These are phyloP conservation scores for Alentia gelatinosa DNA, from an alignment of 2,888 invertebrate genomes.

Conservation along the genomic window DNA sequence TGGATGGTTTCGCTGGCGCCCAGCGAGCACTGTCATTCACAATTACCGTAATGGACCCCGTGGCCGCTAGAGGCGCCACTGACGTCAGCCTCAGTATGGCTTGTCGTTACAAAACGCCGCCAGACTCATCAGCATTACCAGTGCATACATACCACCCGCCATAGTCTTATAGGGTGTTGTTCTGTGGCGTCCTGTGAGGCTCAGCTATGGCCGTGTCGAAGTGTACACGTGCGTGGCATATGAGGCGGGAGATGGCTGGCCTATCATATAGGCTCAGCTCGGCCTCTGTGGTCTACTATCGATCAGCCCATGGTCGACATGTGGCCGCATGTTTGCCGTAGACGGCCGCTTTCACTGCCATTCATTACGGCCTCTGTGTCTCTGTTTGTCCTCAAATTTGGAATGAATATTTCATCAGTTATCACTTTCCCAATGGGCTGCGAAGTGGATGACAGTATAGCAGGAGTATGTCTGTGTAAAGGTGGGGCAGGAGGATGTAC, in stretches of 20 bases:
- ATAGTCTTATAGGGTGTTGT: not conserved
- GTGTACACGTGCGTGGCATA: not conserved
- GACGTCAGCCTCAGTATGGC: not conserved
- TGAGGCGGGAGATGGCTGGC: not conserved
- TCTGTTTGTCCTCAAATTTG: slow-evolving; percentile 38
- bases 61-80: not conserved
- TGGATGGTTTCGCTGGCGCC: not conserved
- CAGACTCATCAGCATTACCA: not conserved
- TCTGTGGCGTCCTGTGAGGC: not conserved
- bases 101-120: not conserved
- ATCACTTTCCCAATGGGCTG: no score
- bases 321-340: slow-evolving; percentile 26
- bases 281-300: not conserved
- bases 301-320: not conserved
- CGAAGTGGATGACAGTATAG: no score
- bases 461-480: no score
- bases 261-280: not conserved
- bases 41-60: not conserved
- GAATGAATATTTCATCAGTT: slow-evolving; percentile 43
- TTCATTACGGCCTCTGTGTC: not conserved
- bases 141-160: not conserved
- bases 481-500: no score
- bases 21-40: not conserved
- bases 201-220: no score
- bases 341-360: slow-evolving; percentile 11